Conservation (phyloP, 2,113 vertebrate genomes). For the Misgurnus mizolepis region DNA sequence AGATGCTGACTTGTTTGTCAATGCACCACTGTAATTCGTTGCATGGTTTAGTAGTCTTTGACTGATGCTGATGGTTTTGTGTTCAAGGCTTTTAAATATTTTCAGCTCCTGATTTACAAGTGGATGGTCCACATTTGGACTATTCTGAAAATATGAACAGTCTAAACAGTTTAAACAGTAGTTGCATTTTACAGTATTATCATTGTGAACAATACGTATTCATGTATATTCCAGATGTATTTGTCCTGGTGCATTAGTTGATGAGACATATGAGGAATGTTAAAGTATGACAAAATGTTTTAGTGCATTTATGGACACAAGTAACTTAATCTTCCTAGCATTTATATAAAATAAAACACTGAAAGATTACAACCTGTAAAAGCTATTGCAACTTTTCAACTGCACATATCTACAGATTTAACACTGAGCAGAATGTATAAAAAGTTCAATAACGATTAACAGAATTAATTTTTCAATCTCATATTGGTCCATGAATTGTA, state of each 20-base stretch:
- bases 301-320: background rate
- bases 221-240: conserved; percentile 52
- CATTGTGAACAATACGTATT: background rate
- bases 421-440: too few relatives aligned
- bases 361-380: background rate
- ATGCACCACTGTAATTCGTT: too few relatives aligned
- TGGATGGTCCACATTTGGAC: background rate
- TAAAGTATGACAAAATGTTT: too few relatives aligned
- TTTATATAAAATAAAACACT: background rate
- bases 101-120: conserved; percentile 63
- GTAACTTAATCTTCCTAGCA: background rate
- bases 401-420: too few relatives aligned
- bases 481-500: background rate
- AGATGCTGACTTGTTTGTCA: too few relatives aligned
- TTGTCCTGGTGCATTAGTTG: background rate
- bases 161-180: background rate
- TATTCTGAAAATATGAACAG: too few relatives aligned
- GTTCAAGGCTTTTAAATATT: conserved; percentile 59
- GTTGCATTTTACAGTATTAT: background rate
- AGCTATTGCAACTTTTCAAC: background rate
- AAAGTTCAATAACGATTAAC: background rate
- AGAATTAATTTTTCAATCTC: background rate
- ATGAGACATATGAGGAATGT: background rate
- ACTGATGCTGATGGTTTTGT: conserved; percentile 81
- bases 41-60: too few relatives aligned